A percentile compares a stretch with the other conserved stretches of the same genome.
These are phyloP conservation scores for Pelochelys cantorii DNA, from an alignment of 2,797 vertebrate species.

Conservation along the genomic window DNA sequence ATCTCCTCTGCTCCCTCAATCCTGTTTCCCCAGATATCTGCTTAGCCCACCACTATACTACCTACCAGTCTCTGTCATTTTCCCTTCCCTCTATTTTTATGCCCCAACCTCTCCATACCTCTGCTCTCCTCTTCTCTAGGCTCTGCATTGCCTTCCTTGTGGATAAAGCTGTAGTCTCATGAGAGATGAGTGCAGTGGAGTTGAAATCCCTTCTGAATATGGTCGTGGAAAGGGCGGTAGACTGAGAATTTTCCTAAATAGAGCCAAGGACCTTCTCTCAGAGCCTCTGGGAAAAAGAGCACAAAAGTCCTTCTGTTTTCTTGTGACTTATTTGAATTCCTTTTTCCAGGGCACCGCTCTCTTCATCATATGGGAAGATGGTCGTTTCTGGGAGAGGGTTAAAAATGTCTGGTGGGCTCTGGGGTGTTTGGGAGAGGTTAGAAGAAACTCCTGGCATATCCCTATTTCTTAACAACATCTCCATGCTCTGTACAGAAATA, in stretches of 20 bases:
- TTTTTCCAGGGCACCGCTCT: not conserved
- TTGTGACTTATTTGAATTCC: not conserved
- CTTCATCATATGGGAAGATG: not conserved
- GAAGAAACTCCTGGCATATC: not conserved
- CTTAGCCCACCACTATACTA: not conserved
- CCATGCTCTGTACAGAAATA: slow-evolving; percentile 89
- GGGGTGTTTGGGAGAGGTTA: not conserved
- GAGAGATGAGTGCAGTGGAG: accelerated
- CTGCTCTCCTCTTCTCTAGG: not conserved
- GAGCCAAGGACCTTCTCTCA: not conserved
- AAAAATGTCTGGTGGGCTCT: not conserved
- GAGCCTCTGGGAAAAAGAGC: not conserved
- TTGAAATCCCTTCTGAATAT: not conserved
- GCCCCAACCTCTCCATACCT: not conserved
- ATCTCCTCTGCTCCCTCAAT: not conserved
- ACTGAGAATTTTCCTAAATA: not conserved
- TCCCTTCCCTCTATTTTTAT: not conserved
- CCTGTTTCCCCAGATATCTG: not conserved
- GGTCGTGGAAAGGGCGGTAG: not conserved
- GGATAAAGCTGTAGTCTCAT: not conserved
- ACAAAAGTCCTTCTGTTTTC: not conserved
- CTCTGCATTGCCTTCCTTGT: not conserved
- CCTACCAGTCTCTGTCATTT: not conserved
- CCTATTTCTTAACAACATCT: slow-evolving; percentile 34
- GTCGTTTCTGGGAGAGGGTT: slow-evolving; percentile 1